A percentile compares a stretch with the other conserved stretches of the same genome.
Evolutionary conservation across 2,797 vertebrate species (phyloP).

Genomic region (Danio albolineatus): DNA sequence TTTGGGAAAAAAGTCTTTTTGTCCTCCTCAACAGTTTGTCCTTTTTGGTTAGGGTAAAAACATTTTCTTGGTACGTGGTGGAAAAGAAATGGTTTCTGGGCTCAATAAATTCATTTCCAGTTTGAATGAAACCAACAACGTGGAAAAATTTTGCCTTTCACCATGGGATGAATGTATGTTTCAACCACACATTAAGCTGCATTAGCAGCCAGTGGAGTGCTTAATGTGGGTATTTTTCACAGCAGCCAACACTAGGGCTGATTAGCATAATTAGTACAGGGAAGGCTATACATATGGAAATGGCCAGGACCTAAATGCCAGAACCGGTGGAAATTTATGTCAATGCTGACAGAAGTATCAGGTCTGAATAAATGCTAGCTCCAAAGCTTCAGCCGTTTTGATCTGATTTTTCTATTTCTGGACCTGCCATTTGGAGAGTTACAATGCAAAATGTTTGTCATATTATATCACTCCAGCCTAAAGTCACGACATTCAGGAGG

Average conservation of each 20-base stretch:
- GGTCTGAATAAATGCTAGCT: slow-evolving; percentile 89
- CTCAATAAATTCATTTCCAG: slow-evolving; percentile 96
- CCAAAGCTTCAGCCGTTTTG: slow-evolving; percentile 69
- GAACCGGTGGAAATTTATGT: slow-evolving; percentile 94
- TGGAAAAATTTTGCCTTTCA: slow-evolving; percentile 97
- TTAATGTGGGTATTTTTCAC: slow-evolving; percentile 98
- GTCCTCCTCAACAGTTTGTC: slow-evolving; percentile 73
- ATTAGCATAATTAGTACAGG: slow-evolving; percentile 98
- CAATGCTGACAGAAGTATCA: slow-evolving; percentile 90
- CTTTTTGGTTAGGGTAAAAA: slow-evolving; percentile 67
- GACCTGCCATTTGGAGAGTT: slow-evolving; percentile 4
- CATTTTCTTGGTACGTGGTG: slow-evolving; percentile 81
- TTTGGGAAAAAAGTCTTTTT: slow-evolving; percentile 72
- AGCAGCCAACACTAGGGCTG: slow-evolving; percentile 93
- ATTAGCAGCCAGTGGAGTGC: slow-evolving; percentile 97
- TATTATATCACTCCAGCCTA: background rate
- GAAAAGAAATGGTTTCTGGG: slow-evolving; percentile 82
- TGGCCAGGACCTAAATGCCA: slow-evolving; percentile 93
- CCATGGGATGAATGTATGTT: slow-evolving; percentile 93
- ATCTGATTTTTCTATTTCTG: slow-evolving; percentile 50
- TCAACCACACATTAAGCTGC: slow-evolving; percentile 96
- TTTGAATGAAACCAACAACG: slow-evolving; percentile 96
- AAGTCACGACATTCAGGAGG: background rate
- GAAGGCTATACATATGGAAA: slow-evolving; percentile 98
- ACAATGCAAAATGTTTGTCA: background rate